Conservation (phyloP, 2,888 invertebrate genomes). For the Eucera pruinosa region DNA sequence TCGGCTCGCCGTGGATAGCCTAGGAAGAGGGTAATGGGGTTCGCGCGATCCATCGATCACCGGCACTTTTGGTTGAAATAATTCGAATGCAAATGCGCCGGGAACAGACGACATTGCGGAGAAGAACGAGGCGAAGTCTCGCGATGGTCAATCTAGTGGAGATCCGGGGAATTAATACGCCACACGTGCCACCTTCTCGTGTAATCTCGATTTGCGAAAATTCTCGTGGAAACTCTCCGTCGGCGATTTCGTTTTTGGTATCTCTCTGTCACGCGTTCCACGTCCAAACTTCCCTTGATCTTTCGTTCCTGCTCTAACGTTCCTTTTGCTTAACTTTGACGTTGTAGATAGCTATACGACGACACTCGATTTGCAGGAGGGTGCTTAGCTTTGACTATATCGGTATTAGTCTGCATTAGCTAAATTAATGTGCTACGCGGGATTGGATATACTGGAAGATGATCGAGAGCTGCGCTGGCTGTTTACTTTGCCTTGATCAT, state of each 20-base stretch:
- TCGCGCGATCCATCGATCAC: constrained; percentile 75
- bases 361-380: background rate
- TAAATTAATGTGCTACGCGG: constrained; percentile 17
- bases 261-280: constrained; percentile 3
- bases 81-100: constrained; percentile 68
- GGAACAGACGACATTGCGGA: constrained; percentile 50
- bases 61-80: constrained; percentile 67
- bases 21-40: background rate
- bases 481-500: background rate
- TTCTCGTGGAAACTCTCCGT: background rate
- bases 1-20: constrained; percentile 28
- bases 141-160: constrained; percentile 46
- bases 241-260: background rate
- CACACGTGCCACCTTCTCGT: background rate
- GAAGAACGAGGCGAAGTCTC: constrained; percentile 57
- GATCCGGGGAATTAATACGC: constrained; percentile 43
- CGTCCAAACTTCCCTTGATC: constrained; percentile 23
- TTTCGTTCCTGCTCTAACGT: background rate
- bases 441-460: background rate
- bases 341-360: background rate
- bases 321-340: background rate
- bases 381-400: background rate
- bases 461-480: background rate
- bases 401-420: constrained; percentile 26
- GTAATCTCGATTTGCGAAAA: constrained; percentile 13